Evolutionary conservation across 2,113 vertebrate genomes (phyloP).

Genomic region (Plectropomus leopardus): DNA sequence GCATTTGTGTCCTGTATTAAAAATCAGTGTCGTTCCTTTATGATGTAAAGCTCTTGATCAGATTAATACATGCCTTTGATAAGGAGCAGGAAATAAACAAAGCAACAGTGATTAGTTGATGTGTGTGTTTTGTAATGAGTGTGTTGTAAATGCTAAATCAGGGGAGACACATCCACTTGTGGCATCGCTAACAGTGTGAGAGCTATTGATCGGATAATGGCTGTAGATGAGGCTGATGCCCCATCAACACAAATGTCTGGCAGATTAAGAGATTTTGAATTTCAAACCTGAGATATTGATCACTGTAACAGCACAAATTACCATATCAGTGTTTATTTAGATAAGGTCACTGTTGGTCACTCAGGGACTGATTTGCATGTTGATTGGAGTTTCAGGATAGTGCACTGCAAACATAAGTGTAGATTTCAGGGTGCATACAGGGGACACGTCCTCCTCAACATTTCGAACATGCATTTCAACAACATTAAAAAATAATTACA

Average conservation of each 20-base stretch:
- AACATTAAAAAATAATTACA: too few species aligned
- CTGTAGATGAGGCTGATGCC: not conserved
- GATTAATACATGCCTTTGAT: constrained; percentile 26
- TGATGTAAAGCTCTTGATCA: not conserved
- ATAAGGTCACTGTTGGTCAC: constrained; percentile 32
- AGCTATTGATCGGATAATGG: not conserved
- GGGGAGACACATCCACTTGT: too few species aligned
- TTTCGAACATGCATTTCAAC: too few species aligned
- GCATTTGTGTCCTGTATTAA: not conserved
- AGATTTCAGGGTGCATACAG: too few species aligned
- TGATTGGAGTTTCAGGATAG: constrained; percentile 47
- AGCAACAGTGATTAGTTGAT: not conserved
- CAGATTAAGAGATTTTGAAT: constrained; percentile 12
- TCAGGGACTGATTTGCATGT: constrained; percentile 37
- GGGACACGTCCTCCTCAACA: too few species aligned
- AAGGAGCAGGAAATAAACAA: constrained; percentile 11
- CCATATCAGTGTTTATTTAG: constrained; percentile 42
- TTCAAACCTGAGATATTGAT: constrained; percentile 27
- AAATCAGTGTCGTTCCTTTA: not conserved
- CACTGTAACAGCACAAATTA: constrained; percentile 38
- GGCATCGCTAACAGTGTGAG: not conserved
- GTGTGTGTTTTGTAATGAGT: constrained; percentile 4
- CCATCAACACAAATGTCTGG: not conserved
- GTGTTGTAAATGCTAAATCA: not conserved
- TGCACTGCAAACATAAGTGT: too few species aligned